A percentile compares a stretch with the other conserved stretches of the same genome.
These are phyloP conservation scores for Harpegnathos saltator DNA, from an alignment of 1,140 invertebrate species.

Conservation along the genomic window DNA sequence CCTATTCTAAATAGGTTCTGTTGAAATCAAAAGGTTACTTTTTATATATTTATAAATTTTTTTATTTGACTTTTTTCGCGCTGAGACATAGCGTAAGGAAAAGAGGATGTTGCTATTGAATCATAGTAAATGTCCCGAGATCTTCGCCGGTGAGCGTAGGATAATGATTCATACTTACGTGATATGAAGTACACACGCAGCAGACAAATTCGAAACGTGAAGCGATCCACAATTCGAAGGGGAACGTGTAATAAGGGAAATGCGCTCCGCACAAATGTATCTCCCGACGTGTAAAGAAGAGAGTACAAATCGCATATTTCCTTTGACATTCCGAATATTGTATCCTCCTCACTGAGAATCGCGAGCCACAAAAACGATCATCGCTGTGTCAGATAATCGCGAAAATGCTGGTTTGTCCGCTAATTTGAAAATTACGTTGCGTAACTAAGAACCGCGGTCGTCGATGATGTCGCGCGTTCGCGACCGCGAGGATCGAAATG, in stretches of 20 bases:
- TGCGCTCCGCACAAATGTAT: constrained; percentile 75
- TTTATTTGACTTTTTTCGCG: constrained; percentile 65
- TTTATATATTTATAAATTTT: constrained; percentile 76
- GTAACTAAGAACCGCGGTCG: not conserved
- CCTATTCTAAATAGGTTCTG: constrained; percentile 80
- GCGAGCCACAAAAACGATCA: no score
- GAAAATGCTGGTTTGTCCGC: no score
- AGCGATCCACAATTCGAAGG: constrained; percentile 50
- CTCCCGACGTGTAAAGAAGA: constrained; percentile 64
- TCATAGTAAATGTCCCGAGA: constrained; percentile 66
- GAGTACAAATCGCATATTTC: constrained; percentile 76
- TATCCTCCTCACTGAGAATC: no score
- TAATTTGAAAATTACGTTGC: constrained; percentile 38
- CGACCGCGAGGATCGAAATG: constrained; percentile 35
- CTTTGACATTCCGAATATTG: constrained; percentile 23
- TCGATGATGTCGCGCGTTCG: not conserved
- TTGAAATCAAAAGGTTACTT: constrained; percentile 80
- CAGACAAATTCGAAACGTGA: constrained; percentile 59
- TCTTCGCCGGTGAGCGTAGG: constrained; percentile 51
- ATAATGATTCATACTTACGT: constrained; percentile 62
- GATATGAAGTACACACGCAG: constrained; percentile 37
- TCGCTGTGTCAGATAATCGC: no score
- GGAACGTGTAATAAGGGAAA: constrained; percentile 70
- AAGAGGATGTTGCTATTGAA: constrained; percentile 70
- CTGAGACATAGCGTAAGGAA: constrained; percentile 63